phyloP scores from a whole-genome alignment of 1,140 invertebrate species.

The Pteromalus puparum region DNA sequence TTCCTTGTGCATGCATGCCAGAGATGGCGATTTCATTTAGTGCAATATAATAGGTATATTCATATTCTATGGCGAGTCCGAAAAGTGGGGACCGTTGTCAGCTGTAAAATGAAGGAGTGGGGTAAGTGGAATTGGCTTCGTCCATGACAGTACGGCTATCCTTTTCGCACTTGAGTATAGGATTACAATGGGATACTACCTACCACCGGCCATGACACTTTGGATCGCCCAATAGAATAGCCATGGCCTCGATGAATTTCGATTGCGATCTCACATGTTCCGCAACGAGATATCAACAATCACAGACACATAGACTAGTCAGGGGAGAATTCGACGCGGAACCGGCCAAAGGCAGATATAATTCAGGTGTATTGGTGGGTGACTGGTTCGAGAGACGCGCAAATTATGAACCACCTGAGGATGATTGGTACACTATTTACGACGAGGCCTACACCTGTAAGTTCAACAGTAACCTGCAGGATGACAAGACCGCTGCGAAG shows the following conservation, averaged over 20 bases:
- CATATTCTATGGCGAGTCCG: too few species aligned
- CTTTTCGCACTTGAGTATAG: too few species aligned
- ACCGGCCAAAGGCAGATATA: slow-evolving; percentile 36
- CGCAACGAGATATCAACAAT: background rate
- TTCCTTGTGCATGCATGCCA: background rate
- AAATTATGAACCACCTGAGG: background rate
- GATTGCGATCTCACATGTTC: slow-evolving; percentile 19
- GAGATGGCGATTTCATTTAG: too few species aligned
- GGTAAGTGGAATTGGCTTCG: too few species aligned
- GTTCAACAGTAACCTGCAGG: background rate
- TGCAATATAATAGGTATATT: too few species aligned
- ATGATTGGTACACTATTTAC: slow-evolving; percentile 41
- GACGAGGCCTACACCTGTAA: slow-evolving; percentile 38
- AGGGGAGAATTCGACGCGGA: background rate
- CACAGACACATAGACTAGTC: background rate
- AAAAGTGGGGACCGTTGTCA: too few species aligned
- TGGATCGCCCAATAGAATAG: background rate
- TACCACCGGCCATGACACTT: too few species aligned
- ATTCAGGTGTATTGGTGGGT: background rate
- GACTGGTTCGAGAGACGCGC: slow-evolving; percentile 41
- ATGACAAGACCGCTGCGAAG: background rate
- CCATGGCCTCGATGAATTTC: slow-evolving; percentile 45
- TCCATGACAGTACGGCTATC: too few species aligned
- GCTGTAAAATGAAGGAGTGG: too few species aligned
- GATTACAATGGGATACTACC: too few species aligned